Evolutionary conservation across 2,888 invertebrate genomes (phyloP), one percentile per base, ranked within the genome.

Genomic region (Drepanosiphum platanoidis): DNA sequence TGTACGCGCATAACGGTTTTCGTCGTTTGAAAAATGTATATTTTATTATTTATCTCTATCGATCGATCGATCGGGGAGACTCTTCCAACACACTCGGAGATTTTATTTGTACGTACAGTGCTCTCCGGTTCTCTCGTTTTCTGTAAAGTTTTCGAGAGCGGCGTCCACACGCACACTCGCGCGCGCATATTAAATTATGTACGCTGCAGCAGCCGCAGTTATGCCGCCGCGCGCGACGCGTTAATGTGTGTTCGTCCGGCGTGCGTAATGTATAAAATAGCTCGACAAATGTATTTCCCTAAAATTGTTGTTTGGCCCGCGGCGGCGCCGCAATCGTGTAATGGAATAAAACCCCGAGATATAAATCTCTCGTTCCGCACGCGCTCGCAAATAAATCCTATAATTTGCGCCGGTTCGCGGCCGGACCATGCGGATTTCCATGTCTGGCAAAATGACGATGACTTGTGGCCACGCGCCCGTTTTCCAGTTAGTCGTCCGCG

Each of bases 371-470:
- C 27, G 27, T 22, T 52, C 61, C 5, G 7, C 11, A 42, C 36
- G 58, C 1, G 8, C 7, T 13, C n/a, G 34, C 36, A 58, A 58
- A 75, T 75, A 75, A 75, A 75, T 75, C 58, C 36, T 34, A 15
- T 27, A 75, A 75, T 75, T 75, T 36, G 52, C 27, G 75, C 75
- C 27, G 34, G 34, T 58, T 75, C 36, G 15, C 46, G 11, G 32
- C 46, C 66, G 32, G 52, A 52, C 52, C 5, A 18, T 52, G 52
- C 18, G 52, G 52, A 52, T 52, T 52, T 22, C 18, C 18, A 18
- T 5, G 22, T 18, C 52, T 52, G 52, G 18, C 18, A 1, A 18
- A 52, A 52, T 4, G 52, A 52, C 52, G 52, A n/a, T n/a, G n/a
- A n/a, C n/a, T n/a, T n/a, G n/a, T n/a, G n/a, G n/a, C n/a, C n/a